A percentile compares a stretch with the other conserved stretches of the same genome.
Conservation (phyloP, 2,113 vertebrate genomes). For the Eubucco bourcierii region DNA sequence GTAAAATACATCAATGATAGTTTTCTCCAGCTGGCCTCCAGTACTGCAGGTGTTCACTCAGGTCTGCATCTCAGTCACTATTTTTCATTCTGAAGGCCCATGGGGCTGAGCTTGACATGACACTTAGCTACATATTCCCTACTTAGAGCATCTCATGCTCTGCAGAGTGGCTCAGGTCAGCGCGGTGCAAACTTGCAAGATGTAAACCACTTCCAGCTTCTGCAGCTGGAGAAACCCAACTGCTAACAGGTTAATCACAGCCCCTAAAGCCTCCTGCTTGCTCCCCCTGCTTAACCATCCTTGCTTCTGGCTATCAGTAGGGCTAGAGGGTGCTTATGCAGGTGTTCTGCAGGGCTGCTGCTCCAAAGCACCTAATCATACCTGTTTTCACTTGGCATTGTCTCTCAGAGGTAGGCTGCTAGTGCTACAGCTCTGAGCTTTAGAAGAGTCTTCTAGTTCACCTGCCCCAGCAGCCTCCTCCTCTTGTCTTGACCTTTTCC, state of each 20-base stretch:
- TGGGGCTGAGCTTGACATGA: neutral
- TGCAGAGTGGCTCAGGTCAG: rapidly evolving
- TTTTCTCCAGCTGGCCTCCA: neutral
- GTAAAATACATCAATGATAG: neutral
- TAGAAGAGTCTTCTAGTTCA: neutral
- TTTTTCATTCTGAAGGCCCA: neutral
- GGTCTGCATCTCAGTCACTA: neutral
- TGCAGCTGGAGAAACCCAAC: neutral
- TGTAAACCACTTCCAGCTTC: neutral
- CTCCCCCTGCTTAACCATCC: neutral
- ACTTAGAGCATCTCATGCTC: neutral
- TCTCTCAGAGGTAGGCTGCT: neutral
- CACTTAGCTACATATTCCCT: neutral
- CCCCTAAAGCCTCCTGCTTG: neutral
- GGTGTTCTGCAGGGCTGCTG: neutral
- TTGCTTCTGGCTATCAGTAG: rapidly evolving
- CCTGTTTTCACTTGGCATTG: neutral
- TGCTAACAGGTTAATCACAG: neutral
- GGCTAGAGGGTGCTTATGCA: too few relatives aligned
- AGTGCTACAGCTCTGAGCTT: neutral
- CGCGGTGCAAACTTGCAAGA: neutral
- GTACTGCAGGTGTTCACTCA: neutral
- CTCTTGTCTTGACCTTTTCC: neutral
- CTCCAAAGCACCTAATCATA: rapidly evolving
- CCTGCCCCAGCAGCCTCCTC: neutral